Conservation (phyloP, 2,888 invertebrate genomes). For the Encarsia formosa region DNA sequence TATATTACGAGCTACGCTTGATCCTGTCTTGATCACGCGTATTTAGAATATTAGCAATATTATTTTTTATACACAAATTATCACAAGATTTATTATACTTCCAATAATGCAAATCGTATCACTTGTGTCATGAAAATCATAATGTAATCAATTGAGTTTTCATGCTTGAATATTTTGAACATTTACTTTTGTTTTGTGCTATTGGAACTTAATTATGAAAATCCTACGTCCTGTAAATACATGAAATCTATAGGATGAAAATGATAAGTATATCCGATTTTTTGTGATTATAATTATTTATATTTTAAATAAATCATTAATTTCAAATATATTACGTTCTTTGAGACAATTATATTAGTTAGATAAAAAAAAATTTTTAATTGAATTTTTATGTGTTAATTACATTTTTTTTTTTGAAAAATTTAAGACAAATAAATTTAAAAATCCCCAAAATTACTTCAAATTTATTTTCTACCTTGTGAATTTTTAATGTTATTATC, state of each 20-base stretch:
- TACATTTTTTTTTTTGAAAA: too few relatives aligned
- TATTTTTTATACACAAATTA: slow-evolving; percentile 23
- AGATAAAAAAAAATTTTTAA: background rate
- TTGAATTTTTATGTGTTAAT: too few relatives aligned
- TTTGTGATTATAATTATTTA: slow-evolving; percentile 4
- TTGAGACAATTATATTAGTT: background rate
- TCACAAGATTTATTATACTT: slow-evolving; percentile 17
- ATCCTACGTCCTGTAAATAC: slow-evolving; percentile 22
- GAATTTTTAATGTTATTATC: too few relatives aligned
- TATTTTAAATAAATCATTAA: slow-evolving; percentile 4
- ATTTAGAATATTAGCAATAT: slow-evolving; percentile 24
- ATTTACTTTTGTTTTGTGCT: slow-evolving; percentile 13
- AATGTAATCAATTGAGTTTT: slow-evolving; percentile 16
- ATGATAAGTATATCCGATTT: slow-evolving; percentile 20
- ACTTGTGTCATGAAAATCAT: slow-evolving; percentile 13
- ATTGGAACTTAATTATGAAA: slow-evolving; percentile 13
- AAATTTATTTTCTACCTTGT: too few relatives aligned
- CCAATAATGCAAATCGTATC: slow-evolving; percentile 14
- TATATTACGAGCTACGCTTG: slow-evolving; percentile 12
- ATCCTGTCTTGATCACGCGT: slow-evolving; percentile 19
- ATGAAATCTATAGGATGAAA: slow-evolving; percentile 17
- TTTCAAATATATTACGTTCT: background rate
- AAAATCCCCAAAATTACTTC: too few relatives aligned
- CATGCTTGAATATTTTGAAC: slow-evolving; percentile 6
- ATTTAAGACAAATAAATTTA: too few relatives aligned